Conservation (phyloP, 2,113 vertebrate species). For the Xyliphius kryptos region DNA sequence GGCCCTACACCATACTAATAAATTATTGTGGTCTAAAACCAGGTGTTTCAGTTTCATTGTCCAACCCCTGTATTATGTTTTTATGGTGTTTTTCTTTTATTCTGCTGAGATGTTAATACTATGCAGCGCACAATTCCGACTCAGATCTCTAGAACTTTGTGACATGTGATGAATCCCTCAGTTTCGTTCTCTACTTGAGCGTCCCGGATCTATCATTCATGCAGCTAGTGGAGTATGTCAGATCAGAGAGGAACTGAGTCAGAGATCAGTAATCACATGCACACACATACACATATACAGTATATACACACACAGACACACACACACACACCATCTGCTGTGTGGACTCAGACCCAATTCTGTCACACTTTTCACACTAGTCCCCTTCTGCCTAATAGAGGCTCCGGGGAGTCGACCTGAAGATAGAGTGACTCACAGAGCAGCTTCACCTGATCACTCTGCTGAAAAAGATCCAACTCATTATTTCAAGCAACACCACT, state of each 20-base stretch:
- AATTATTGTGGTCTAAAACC: no score
- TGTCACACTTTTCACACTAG: conserved; percentile 50
- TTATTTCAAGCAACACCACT: conserved; percentile 7
- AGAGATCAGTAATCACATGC: conserved; percentile 32
- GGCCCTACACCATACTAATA: no score
- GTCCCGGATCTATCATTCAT: conserved; percentile 45
- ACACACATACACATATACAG: no score
- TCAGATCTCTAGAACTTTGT: conserved; percentile 10
- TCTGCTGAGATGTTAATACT: no score
- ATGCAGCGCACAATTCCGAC: no score
- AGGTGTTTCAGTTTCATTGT: no score
- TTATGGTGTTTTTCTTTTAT: no score
- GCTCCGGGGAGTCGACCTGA: conserved; percentile 16
- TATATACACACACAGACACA: no score
- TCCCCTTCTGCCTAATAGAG: conserved; percentile 34
- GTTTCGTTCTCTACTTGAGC: conserved; percentile 33
- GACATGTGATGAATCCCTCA: conserved; percentile 24
- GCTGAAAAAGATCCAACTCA: not conserved
- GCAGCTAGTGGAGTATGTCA: conserved; percentile 26
- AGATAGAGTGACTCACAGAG: conserved; percentile 18
- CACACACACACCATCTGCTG: no score
- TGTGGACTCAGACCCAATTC: conserved; percentile 55
- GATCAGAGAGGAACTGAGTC: conserved; percentile 51
- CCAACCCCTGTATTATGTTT: no score
- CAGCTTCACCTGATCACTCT: conserved; percentile 2